Evolutionary conservation across 2,888 invertebrate genomes (phyloP), one percentile per base, ranked within the genome.

Genomic region (Lissonota sp.): DNA sequence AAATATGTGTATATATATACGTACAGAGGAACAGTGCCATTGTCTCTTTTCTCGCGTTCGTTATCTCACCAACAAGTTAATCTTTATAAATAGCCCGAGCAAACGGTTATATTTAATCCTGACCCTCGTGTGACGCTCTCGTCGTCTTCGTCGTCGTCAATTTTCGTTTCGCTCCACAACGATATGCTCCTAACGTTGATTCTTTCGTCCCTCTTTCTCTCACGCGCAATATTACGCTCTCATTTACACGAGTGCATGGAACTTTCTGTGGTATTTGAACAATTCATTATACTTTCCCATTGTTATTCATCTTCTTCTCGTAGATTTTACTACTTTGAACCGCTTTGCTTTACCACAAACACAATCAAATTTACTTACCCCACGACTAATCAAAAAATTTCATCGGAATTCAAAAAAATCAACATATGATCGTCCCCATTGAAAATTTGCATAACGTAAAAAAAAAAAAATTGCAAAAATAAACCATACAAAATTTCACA

Each of bases 11-110:
- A 26, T 26, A 26, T 74, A 16, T 67, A 39, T 58, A 58, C 86
- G 39, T 58, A 58, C 86, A 84, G n/a, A 10, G 86, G 12, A 58
- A 55, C 66, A 73, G 60, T 69, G 86, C 86, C 87, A 86, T 87
- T 87, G 86, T 87, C 87, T 87, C 85, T 87, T 86, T 84, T 83
- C 86, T 86, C 86, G 71, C 70, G 88, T 90, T 90, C 90, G 91
- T 91, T 91, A 91, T 91, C 91, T 90, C 90, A 87, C 89, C 90
- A 91, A 90, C 90, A 89, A 91, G 91, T 90, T 91, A 90, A 91
- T 91, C 90, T 90, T 90, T 91, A 91, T 91, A 91, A 91, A 91
- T 91, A 91, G 91, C 90, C 60, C 87, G 88, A 89, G 89, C 87
- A 83, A 87, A 88, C 83, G 88, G 91, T 89, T 91, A 91, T 91